Evolutionary conservation across 2,797 vertebrate species (phyloP).

Genomic region (Ibycter americanus): DNA sequence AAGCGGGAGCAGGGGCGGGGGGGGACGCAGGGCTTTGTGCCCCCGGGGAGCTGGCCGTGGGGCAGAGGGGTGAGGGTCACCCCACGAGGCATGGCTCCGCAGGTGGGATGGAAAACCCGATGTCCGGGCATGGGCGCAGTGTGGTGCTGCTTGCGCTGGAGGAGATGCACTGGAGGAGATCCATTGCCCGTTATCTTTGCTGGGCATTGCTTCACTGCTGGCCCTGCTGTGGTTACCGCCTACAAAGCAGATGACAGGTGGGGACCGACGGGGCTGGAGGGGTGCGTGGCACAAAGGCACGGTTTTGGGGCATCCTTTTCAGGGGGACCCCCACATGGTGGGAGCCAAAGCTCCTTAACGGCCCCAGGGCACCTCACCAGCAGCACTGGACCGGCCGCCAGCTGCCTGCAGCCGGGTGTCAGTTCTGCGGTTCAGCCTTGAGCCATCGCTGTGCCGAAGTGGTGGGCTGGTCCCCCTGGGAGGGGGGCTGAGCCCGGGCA

Average conservation of each 20-base stretch:
- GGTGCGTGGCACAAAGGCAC: not conserved
- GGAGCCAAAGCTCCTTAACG: not conserved
- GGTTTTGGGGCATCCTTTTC: not conserved
- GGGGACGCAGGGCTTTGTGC: not conserved
- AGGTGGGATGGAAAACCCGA: not conserved
- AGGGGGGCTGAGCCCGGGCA: not conserved
- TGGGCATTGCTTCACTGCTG: not conserved
- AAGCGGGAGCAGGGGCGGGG: not conserved
- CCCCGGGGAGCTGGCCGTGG: no score
- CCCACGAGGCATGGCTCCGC: not conserved
- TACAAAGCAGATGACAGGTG: not conserved
- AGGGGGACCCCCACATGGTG: not conserved
- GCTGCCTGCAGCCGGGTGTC: no score
- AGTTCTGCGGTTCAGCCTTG: not conserved
- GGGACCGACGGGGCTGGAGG: not conserved
- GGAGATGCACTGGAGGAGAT: not conserved
- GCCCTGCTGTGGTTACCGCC: not conserved
- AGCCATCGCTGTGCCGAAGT: not conserved
- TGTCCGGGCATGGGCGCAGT: fast-evolving
- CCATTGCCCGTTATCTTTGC: not conserved
- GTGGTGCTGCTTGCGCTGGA: not conserved
- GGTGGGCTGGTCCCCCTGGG: not conserved
- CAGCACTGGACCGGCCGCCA: not conserved
- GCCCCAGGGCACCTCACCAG: not conserved
- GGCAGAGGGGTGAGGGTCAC: not conserved